Evolutionary conservation across 2,113 vertebrate species (phyloP).

Genomic region (Platichthys flesus): DNA sequence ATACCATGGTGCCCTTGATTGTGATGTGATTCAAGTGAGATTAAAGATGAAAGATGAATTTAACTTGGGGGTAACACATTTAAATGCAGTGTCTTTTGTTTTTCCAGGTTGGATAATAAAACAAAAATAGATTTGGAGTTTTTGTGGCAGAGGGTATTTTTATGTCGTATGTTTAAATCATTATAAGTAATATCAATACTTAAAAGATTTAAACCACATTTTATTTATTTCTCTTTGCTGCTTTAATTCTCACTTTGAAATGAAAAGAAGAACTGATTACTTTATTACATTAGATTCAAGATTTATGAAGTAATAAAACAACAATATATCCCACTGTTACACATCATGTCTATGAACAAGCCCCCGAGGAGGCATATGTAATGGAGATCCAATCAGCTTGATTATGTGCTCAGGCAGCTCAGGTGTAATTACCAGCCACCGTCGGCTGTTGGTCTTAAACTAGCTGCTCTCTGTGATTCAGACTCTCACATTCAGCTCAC

Average conservation of each 20-base stretch:
- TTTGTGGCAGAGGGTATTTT: background rate
- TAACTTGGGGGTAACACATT: background rate
- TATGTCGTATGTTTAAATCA: too few species aligned
- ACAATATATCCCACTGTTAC: background rate
- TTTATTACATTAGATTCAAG: background rate
- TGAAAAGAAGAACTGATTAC: background rate
- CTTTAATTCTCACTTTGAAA: too few species aligned
- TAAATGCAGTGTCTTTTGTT: too few species aligned
- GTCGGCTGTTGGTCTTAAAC: background rate
- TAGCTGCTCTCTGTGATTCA: background rate
- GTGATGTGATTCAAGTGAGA: too few species aligned
- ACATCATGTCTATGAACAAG: background rate
- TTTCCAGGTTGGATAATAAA: background rate
- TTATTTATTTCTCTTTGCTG: too few species aligned
- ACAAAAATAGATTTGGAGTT: background rate
- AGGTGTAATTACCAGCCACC: conserved; percentile 28
- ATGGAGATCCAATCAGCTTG: conserved; percentile 5
- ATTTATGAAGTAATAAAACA: background rate
- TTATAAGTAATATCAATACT: too few species aligned
- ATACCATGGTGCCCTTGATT: background rate
- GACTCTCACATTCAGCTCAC: background rate
- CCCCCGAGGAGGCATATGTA: background rate
- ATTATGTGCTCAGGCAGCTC: conserved; percentile 12
- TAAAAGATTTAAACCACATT: too few species aligned
- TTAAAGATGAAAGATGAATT: background rate